Conservation (phyloP, 2,888 invertebrate genomes). For the Drosophila greeni region DNA sequence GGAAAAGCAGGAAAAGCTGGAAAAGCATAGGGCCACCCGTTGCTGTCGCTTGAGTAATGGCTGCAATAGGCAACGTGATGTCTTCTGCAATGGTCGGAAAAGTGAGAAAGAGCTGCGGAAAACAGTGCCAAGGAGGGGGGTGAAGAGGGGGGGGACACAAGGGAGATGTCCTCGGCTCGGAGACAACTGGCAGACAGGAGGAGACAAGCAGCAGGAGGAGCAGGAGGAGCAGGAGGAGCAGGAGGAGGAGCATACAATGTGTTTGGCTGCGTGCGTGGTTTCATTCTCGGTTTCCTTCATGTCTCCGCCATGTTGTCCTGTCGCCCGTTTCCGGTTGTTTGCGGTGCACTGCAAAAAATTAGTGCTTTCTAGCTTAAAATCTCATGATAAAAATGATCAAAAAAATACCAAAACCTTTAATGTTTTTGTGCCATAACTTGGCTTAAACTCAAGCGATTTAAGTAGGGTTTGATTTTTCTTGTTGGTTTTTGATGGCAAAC, state of each 20-base stretch:
- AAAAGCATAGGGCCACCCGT: constrained; percentile 14
- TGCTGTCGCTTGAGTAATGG: constrained; percentile 40
- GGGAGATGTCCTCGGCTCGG: background rate
- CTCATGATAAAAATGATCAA: too few species aligned
- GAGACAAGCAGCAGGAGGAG: constrained; percentile 25
- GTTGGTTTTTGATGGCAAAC: too few species aligned
- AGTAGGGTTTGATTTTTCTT: too few species aligned
- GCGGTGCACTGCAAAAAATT: background rate
- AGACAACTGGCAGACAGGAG: constrained; percentile 29
- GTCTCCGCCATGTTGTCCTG: background rate
- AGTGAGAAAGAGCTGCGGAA: constrained; percentile 10
- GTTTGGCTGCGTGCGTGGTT: constrained; percentile 41
- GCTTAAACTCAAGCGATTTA: too few species aligned
- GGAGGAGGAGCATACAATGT: constrained; percentile 21
- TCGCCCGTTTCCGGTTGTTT: constrained; percentile 2
- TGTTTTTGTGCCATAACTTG: too few species aligned
- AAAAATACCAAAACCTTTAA: too few species aligned
- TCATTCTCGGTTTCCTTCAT: constrained; percentile 26
- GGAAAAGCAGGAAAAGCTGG: too few species aligned
- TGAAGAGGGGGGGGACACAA: background rate
- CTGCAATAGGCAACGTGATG: constrained; percentile 41
- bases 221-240: constrained; percentile 18
- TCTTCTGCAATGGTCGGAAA: constrained; percentile 18
- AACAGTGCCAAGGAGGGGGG: background rate
- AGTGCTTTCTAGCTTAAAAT: background rate